phyloP scores from a whole-genome alignment of 2,797 vertebrate species.

The Tokudaia muenninki region DNA sequence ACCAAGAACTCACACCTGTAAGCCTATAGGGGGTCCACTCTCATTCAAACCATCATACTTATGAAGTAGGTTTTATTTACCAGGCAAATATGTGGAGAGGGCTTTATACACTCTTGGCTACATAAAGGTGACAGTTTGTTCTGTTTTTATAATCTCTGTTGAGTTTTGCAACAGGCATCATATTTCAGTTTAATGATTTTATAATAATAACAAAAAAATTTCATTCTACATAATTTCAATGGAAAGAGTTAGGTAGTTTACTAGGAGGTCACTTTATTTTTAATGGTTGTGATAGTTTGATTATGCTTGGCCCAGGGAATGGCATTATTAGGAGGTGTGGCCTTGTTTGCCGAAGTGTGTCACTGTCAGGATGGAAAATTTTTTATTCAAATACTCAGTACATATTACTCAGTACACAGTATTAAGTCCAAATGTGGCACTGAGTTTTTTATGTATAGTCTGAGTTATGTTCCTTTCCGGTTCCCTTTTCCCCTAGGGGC shows the following conservation, averaged over 20 bases:
- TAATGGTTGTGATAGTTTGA: neutral
- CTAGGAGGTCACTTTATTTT: slow-evolving; percentile 1
- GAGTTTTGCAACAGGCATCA: neutral
- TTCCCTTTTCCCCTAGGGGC: slow-evolving; percentile 33
- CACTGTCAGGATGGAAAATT: slow-evolving; percentile 9
- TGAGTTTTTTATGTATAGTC: slow-evolving; percentile 14
- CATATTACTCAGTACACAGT: slow-evolving; percentile 50
- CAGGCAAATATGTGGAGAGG: neutral
- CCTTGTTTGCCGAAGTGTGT: neutral
- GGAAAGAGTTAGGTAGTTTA: neutral
- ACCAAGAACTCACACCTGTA: neutral
- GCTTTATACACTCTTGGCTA: neutral
- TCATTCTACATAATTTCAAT: neutral
- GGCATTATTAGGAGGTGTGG: neutral
- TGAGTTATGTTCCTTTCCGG: slow-evolving; percentile 36
- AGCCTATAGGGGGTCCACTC: too few relatives aligned
- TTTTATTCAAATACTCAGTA: slow-evolving; percentile 65
- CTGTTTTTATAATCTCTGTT: neutral
- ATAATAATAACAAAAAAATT: neutral
- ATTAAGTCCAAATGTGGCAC: slow-evolving; percentile 44
- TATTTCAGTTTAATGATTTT: neutral
- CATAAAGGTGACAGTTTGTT: neutral
- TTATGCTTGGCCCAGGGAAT: neutral
- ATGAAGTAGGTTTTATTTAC: slow-evolving; percentile 12
- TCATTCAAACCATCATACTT: neutral